These are phyloP conservation scores for Palaemon carinicauda DNA, from an alignment of 1,140 invertebrate species.

Conservation along the genomic window DNA sequence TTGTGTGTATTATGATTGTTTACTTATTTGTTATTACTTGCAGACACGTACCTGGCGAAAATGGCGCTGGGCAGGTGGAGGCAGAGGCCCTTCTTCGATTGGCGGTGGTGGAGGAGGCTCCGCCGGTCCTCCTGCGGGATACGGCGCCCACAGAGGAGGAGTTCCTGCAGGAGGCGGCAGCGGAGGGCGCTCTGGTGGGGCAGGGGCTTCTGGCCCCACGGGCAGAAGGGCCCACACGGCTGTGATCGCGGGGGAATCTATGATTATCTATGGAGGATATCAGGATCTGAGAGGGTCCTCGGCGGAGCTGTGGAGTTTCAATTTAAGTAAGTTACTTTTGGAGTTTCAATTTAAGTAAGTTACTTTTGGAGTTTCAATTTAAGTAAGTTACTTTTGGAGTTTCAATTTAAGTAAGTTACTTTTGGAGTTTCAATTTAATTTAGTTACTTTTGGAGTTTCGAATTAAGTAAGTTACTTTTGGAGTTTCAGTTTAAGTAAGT, in stretches of 20 bases:
- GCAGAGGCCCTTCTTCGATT: neutral
- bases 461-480: too few relatives aligned
- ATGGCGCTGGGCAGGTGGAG: constrained; percentile 7
- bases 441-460: too few relatives aligned
- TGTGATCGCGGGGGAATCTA: constrained; percentile 78
- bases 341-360: too few relatives aligned
- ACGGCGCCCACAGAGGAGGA: neutral
- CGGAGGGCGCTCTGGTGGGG: constrained; percentile 70
- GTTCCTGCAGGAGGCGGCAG: constrained; percentile 39
- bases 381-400: too few relatives aligned
- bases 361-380: too few relatives aligned
- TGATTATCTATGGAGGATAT: constrained; percentile 90
- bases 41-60: constrained; percentile 30
- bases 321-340: constrained; percentile 83
- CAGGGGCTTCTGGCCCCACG: constrained; percentile 72
- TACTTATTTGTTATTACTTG: neutral
- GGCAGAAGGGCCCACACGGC: constrained; percentile 85
- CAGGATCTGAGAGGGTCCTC: constrained; percentile 85
- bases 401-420: too few relatives aligned
- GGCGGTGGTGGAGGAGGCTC: too few relatives aligned
- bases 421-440: too few relatives aligned
- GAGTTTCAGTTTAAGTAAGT: too few relatives aligned
- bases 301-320: constrained; percentile 86
- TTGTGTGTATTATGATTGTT: neutral
- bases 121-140: too few relatives aligned